A percentile compares a stretch with the other conserved stretches of the same genome.
Evolutionary conservation across 2,113 vertebrate genomes (phyloP).

Genomic region (Tympanuchus pallidicinctus): DNA sequence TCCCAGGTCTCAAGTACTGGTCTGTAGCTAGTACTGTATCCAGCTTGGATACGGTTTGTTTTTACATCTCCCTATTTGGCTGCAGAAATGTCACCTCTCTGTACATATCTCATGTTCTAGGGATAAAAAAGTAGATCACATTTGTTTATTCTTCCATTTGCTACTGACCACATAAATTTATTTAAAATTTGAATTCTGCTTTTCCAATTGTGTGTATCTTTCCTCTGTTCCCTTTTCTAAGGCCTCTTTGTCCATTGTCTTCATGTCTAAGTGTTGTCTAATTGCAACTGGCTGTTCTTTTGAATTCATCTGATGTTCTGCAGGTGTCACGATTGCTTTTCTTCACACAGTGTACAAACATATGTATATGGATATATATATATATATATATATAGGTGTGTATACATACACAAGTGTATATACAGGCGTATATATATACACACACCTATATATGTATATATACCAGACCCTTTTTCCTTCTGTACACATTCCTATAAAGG

Average conservation of each 20-base stretch:
- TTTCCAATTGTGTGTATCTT: neutral
- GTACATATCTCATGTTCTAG: neutral
- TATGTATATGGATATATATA: too few species aligned
- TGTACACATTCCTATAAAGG: neutral
- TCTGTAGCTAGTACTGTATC: neutral
- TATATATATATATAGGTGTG: too few species aligned
- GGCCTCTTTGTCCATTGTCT: neutral
- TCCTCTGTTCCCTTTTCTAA: neutral
- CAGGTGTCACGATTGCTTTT: neutral
- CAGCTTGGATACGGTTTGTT: neutral
- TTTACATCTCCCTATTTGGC: neutral
- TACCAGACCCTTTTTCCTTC: neutral
- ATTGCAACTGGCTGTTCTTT: neutral
- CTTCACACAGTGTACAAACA: neutral
- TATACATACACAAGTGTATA: too few species aligned
- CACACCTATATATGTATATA: too few species aligned
- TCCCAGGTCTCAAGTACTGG: neutral
- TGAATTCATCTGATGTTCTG: neutral
- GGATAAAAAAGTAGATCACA: neutral
- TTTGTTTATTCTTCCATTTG: neutral
- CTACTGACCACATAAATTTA: neutral
- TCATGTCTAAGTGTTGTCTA: neutral
- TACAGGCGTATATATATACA: too few species aligned
- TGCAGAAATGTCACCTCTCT: neutral
- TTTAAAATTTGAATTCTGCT: neutral